Evolutionary conservation across 2,888 invertebrate genomes (phyloP).

Genomic region (Julus scanicus): DNA sequence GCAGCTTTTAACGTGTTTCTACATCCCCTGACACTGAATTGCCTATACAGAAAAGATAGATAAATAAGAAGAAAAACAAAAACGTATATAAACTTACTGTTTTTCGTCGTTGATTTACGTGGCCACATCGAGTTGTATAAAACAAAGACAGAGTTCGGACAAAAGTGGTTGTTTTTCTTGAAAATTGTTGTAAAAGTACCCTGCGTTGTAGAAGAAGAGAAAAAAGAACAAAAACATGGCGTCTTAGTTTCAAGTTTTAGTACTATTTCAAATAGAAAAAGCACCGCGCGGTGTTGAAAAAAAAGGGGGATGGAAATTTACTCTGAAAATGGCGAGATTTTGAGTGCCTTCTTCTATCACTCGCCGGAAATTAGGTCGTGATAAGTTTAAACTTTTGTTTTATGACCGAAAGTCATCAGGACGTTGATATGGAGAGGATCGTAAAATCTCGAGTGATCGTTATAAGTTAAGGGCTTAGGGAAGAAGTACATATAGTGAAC

Average conservation of each 20-base stretch:
- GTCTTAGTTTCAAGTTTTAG: background rate
- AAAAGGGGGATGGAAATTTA: background rate
- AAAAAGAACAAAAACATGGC: background rate
- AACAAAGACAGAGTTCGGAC: background rate
- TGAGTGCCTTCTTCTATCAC: slow-evolving; percentile 1
- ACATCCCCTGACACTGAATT: background rate
- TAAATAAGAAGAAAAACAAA: background rate
- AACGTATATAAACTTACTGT: background rate
- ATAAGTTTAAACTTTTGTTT: slow-evolving; percentile 1
- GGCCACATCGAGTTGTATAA: slow-evolving; percentile 1
- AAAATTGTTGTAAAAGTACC: background rate
- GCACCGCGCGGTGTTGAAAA: background rate
- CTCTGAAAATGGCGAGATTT: background rate
- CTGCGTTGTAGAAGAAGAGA: background rate
- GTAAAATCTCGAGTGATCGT: slow-evolving; percentile 1
- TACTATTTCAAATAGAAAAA: background rate
- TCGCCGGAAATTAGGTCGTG: background rate
- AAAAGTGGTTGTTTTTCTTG: background rate
- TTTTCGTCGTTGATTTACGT: slow-evolving; percentile 1
- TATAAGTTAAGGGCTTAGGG: background rate
- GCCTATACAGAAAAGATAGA: background rate
- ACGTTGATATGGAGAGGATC: background rate
- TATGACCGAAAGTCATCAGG: background rate
- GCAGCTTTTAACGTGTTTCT: background rate
- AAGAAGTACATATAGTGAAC: background rate